Evolutionary conservation across 1,140 invertebrate genomes (phyloP).

Genomic region (Anagrus nilaparvatae): DNA sequence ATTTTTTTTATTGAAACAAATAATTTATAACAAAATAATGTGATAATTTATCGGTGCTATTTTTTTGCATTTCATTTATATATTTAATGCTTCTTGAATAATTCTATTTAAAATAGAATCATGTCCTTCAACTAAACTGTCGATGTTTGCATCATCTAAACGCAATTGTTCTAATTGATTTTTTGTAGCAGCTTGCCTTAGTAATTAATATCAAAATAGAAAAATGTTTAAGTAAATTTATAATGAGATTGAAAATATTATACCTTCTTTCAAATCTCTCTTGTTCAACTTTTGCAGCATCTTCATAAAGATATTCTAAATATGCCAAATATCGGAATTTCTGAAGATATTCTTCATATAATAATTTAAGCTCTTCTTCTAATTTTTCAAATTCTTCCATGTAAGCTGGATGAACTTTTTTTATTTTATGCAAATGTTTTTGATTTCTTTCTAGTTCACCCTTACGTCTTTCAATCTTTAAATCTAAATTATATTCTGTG

Average conservation of each 20-base stretch:
- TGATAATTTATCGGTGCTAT: too few relatives aligned
- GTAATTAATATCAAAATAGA: conserved; percentile 1
- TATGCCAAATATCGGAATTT: conserved; percentile 80
- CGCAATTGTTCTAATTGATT: conserved; percentile 43
- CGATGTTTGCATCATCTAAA: conserved; percentile 38
- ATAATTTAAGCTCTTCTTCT: conserved; percentile 72
- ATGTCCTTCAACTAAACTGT: conserved; percentile 36
- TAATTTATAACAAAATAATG: background rate
- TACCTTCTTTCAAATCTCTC: conserved; percentile 52
- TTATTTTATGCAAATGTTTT: conserved; percentile 83
- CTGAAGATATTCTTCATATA: conserved; percentile 83
- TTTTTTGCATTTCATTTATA: too few relatives aligned
- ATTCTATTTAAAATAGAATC: conserved; percentile 35
- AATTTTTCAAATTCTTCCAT: conserved; percentile 92
- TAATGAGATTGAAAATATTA: background rate
- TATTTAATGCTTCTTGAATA: conserved; percentile 26
- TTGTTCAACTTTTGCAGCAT: conserved; percentile 56
- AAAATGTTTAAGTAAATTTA: conserved; percentile 1
- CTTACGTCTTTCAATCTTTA: conserved; percentile 84
- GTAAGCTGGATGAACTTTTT: conserved; percentile 95
- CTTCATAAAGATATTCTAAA: conserved; percentile 65
- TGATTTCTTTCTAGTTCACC: conserved; percentile 86
- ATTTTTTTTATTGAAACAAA: background rate
- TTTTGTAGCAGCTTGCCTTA: conserved; percentile 42
- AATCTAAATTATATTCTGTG: conserved; percentile 67